These are phyloP conservation scores for Mylabris phalerata DNA, from an alignment of 1,140 invertebrate genomes.

Conservation along the genomic window DNA sequence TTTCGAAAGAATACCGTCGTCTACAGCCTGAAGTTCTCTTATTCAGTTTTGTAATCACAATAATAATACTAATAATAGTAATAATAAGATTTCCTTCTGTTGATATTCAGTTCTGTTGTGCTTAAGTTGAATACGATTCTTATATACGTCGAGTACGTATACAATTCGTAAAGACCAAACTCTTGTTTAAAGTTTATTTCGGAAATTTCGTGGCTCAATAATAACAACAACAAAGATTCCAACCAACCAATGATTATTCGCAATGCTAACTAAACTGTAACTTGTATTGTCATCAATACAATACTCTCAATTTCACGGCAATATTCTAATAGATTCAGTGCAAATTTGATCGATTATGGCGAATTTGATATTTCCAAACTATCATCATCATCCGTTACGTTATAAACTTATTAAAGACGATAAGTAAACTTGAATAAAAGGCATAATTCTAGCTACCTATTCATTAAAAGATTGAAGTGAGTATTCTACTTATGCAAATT, in stretches of 20 bases:
- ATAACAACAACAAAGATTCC: no score
- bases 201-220: constrained; percentile 1
- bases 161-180: not conserved
- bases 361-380: no score
- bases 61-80: not conserved
- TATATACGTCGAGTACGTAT: no score
- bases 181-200: constrained; percentile 13
- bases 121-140: no score
- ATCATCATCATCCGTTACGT: not conserved
- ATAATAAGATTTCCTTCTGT: constrained; percentile 7
- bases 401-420: constrained; percentile 13
- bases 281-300: no score
- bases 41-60: not conserved
- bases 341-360: no score
- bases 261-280: no score
- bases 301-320: no score
- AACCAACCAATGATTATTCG: no score
- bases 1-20: constrained; percentile 9
- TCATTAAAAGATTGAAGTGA: not conserved
- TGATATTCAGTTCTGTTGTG: not conserved
- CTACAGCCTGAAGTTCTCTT: constrained; percentile 4
- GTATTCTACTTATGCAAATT: constrained; percentile 14
- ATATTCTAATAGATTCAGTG: no score
- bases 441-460: constrained; percentile 1
- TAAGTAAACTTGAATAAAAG: constrained; percentile 15